Evolutionary conservation across 2,888 invertebrate species (phyloP).

Genomic region (Lycaena phlaeas): DNA sequence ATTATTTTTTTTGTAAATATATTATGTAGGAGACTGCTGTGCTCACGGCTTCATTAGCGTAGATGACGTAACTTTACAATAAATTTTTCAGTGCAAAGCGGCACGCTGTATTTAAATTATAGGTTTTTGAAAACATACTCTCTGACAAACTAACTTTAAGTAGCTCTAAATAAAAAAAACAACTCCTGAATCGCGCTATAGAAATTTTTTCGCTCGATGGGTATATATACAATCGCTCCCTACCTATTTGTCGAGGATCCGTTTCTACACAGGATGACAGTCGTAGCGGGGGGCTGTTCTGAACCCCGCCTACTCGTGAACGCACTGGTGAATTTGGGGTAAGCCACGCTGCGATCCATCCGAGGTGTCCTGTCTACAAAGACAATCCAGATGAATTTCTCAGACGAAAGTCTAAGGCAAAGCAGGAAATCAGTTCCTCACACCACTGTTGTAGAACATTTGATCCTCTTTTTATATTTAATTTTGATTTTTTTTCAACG

Average conservation of each 20-base stretch:
- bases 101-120: too few relatives aligned
- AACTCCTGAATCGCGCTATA: conserved; percentile 10
- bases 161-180: too few relatives aligned
- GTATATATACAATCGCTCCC: conserved; percentile 1
- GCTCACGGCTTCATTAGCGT: too few relatives aligned
- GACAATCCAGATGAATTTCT: conserved; percentile 1
- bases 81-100: too few relatives aligned
- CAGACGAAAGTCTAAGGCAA: conserved; percentile 5
- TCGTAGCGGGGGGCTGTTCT: conserved; percentile 12
- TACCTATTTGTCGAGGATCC: neutral
- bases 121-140: too few relatives aligned
- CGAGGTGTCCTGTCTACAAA: neutral
- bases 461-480: conserved; percentile 4
- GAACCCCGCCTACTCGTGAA: conserved; percentile 10
- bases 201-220: conserved; percentile 5
- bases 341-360: neutral
- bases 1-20: too few relatives aligned
- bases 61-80: too few relatives aligned
- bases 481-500: too few relatives aligned
- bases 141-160: too few relatives aligned
- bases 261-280: conserved; percentile 14
- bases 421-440: conserved; percentile 4
- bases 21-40: too few relatives aligned
- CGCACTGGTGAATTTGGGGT: neutral
- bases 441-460: conserved; percentile 9